Base-by-base conservation (phyloP, 2,113 vertebrate genomes). In the Paracanthobrama guichenoti region DNA sequence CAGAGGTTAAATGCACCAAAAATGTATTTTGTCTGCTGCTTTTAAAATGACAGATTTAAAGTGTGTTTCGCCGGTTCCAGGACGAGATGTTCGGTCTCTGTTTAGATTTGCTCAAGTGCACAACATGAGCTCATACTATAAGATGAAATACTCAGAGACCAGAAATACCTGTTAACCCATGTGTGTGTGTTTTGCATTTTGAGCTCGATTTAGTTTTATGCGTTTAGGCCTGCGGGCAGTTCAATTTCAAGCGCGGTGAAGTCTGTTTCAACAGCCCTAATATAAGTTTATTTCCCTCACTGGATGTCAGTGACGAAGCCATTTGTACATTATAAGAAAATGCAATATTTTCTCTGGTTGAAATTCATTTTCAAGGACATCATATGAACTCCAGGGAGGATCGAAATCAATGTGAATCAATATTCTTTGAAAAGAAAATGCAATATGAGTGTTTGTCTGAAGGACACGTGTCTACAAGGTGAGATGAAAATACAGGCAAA, bases 401-500 rank as follows among this genome's bases (percentile, higher is more conserved):
- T 28, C 50, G n/a, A 88, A 53, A 66, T 85, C 46, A 35, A 83
- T 64, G 11, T 62, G 64, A 62, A 71, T 78, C 74, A 73, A 59
- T 73, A 79, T 76, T 28, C 5, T 13, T 31, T 31, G 72, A 24
- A 11, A 55, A 75, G 44, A 85, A 64, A 85, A 71, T 77, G 18
- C 90, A 86, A 60, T 90, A 92, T 90, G 86, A 88, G 84, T 85
- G 81, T 86, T 87, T 87, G 88, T 66, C 79, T 83, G 87, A 88
- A 89, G 93, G 92, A 94, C 90, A 90, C 87, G 93, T 94, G 94
- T 91, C 91, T 3, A 89, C 76, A 85, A 90, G 90, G 91, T 88
- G 87, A 26, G 82, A 93, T 91, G 88, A 89, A 90, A 91, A 87
- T 92, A 90, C 88, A 90, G 88, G 87, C 90, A 83, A 82, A 92